Conservation (phyloP, 2,888 invertebrate genomes). For the Plagodis dolabraria region DNA sequence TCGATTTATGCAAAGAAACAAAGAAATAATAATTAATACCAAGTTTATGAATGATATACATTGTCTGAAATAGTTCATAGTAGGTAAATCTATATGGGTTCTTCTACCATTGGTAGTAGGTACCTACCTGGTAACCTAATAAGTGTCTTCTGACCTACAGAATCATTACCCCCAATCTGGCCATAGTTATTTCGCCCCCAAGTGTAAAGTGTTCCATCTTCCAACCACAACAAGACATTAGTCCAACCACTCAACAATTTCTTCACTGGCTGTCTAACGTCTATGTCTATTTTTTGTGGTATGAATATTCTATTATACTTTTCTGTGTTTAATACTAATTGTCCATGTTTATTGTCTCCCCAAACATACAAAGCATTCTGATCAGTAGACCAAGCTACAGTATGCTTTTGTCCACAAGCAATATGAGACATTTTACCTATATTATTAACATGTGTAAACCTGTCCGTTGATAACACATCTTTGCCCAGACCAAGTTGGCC, state of each 20-base stretch:
- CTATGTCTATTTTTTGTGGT: conserved; percentile 83
- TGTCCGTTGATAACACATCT: conserved; percentile 60
- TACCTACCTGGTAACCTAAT: conserved; percentile 70
- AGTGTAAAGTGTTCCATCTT: conserved; percentile 86
- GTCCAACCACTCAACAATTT: conserved; percentile 91
- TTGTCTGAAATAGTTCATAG: no score
- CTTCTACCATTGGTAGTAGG: not conserved
- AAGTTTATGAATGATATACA: no score
- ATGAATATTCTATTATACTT: conserved; percentile 79
- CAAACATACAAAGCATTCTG: conserved; percentile 88
- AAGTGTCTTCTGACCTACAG: conserved; percentile 58
- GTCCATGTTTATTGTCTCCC: conserved; percentile 94
- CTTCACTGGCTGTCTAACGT: conserved; percentile 81
- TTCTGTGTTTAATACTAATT: conserved; percentile 86
- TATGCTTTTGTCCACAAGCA: conserved; percentile 93
- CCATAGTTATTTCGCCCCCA: conserved; percentile 94
- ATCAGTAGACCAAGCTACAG: conserved; percentile 83
- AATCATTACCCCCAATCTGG: conserved; percentile 86
- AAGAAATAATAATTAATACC: no score
- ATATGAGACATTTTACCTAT: conserved; percentile 85
- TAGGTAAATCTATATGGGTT: no score
- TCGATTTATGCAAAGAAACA: no score
- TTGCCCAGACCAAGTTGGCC: conserved; percentile 87
- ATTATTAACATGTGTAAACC: conserved; percentile 82
- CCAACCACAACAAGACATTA: conserved; percentile 87